Base-by-base conservation (phyloP, 2,888 invertebrate genomes). In the Macrophya annulata region DNA sequence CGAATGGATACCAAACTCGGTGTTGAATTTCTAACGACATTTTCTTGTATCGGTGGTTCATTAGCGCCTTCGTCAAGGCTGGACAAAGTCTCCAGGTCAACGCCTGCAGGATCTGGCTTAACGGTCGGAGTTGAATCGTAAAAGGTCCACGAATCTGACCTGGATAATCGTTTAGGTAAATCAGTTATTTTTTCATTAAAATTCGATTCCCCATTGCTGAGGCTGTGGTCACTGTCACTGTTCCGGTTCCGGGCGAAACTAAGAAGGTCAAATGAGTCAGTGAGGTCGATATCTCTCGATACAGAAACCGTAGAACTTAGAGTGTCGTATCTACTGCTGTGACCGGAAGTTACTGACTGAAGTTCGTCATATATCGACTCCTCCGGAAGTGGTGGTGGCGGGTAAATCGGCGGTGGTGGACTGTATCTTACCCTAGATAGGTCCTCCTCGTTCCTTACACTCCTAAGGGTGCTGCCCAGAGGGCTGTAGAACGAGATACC, bases 401-500 rank as follows among this genome's bases (percentile, higher is more conserved):
- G 95, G 90, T 95, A 95, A 45, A 93, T 90, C n/a, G 95, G 95
- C 21, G 95, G 95, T 62, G 95, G 95, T 84, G 94, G 93, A 88
- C 93, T 94, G 85, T 91, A 90, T 84, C 90, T 88, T 51, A 83
- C 85, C 12, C 89, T 89, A 85, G 91, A 89, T 15, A 91, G 87
- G 77, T 92, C 89, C 84, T 92, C 92, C 85, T 92, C 92, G 82
- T 91, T 91, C 86, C 88, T 90, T 76, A 89, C 88, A 72, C 89
- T 90, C 59, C 89, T 88, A 17, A 89, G 72, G 87, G 91, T 91
- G 8, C 87, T 89, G 62, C 88, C 89, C 40, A 92, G 82, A 0
- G 96, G 96, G 21, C 96, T 96, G 88, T 95, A 95, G 89, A 96
- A 96, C 87, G 95, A 95, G 86, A 96, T 95, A 72, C 95, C 95